phyloP scores from a whole-genome alignment of 2,888 invertebrate genomes.

The Horisme vitalbata region DNA sequence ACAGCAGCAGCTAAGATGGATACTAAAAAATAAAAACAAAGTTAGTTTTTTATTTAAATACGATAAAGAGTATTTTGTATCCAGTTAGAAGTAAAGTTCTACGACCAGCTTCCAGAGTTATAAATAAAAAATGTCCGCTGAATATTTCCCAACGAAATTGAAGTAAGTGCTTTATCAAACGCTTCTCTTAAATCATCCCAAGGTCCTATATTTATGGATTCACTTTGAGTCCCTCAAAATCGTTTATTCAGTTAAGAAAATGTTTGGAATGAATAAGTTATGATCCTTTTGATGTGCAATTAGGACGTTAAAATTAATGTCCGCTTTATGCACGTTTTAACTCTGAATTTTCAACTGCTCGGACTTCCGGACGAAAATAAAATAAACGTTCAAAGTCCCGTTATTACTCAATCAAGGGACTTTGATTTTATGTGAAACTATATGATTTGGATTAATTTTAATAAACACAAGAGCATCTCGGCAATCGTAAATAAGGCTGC shows the following conservation, averaged over 20 bases:
- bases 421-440: too few relatives aligned
- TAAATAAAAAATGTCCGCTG: too few relatives aligned
- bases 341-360: slow-evolving; percentile 2
- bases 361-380: slow-evolving; percentile 1
- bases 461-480: too few relatives aligned
- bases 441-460: too few relatives aligned
- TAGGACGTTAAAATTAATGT: slow-evolving; percentile 49
- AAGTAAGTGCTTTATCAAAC: slow-evolving; percentile 13
- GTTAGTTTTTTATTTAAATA: too few relatives aligned
- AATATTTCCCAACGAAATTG: background rate
- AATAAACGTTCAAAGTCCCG: background rate
- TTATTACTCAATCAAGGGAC: too few relatives aligned
- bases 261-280: slow-evolving; percentile 50
- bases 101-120: too few relatives aligned
- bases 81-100: too few relatives aligned
- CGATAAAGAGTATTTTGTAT: too few relatives aligned
- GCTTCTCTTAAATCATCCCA: slow-evolving; percentile 19
- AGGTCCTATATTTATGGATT: slow-evolving; percentile 30
- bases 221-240: slow-evolving; percentile 35
- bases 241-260: slow-evolving; percentile 40
- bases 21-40: too few relatives aligned
- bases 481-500: too few relatives aligned
- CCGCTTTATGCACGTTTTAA: slow-evolving; percentile 20
- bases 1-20: too few relatives aligned
- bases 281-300: slow-evolving; percentile 59